Percentiles rank a stretch among this genome's conserved stretches.
Conservation (phyloP, 1,140 invertebrate species). For the Drosophila seguyi region DNA sequence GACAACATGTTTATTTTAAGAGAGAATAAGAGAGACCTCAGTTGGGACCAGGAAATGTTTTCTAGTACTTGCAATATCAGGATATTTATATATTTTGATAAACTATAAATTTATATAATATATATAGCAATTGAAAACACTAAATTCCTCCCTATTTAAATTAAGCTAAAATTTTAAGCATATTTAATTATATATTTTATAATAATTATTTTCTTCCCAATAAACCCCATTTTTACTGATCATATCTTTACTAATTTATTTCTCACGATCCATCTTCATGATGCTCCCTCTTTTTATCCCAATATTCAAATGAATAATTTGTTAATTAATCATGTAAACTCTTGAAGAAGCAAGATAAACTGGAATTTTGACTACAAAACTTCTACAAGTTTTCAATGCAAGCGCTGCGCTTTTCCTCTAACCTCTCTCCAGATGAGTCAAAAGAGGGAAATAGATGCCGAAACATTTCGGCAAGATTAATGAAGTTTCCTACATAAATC, state of each 20-base stretch:
- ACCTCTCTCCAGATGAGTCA: not conserved
- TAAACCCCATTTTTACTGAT: not conserved
- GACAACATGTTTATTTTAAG: constrained; percentile 28
- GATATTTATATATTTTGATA: not conserved
- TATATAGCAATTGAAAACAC: not conserved
- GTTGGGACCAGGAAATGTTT: constrained; percentile 10
- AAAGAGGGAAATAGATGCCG: constrained; percentile 13
- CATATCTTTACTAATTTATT: constrained; percentile 36
- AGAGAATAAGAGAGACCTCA: not conserved
- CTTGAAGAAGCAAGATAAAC: constrained; percentile 32
- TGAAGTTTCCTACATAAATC: constrained; percentile 67
- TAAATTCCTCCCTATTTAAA: too few species aligned
- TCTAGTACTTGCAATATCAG: not conserved
- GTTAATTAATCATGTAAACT: constrained; percentile 76
- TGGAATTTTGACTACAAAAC: constrained; percentile 55
- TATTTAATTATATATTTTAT: not conserved
- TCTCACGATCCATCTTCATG: constrained; percentile 59
- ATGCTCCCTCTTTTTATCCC: not conserved
- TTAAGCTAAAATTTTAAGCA: not conserved
- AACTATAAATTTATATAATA: not conserved
- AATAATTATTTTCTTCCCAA: not conserved
- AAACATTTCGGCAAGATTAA: constrained; percentile 74
- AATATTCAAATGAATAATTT: constrained; percentile 70
- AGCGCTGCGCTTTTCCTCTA: constrained; percentile 52
- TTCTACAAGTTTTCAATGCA: constrained; percentile 38